Evolutionary conservation across 2,113 vertebrate genomes (phyloP), one percentile per base, ranked within the genome.

Genomic region (Numenius arquata): DNA sequence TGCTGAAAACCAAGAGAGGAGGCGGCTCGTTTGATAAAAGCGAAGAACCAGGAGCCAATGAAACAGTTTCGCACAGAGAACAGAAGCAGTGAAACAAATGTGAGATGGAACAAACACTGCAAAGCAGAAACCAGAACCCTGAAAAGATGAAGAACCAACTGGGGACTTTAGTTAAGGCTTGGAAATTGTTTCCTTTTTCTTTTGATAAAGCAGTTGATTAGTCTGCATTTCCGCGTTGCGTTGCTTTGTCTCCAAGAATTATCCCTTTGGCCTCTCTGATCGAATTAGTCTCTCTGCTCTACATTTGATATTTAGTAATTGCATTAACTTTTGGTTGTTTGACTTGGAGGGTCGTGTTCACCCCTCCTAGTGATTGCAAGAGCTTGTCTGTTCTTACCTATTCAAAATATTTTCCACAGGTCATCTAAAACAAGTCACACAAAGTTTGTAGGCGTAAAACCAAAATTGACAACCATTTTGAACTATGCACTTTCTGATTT

Each of bases 221-320:
- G 92, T 50, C 95, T 75, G 93, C 89, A 96, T 97, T 98, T 98
- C 97, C 94, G 87, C 3, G 12, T 92, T 89, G 84, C 80, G 14
- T 82, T 94, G 95, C 95, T 90, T 88, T 92, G 80, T 97, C 97
- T 97, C 96, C 94, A 71, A 58, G 96, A 92, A 94, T 93, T 91
- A 94, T 92, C 93, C 95, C 71, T 72, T 93, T 93, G 95, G 92
- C 93, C 93, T 93, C 81, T 82, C 53, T 96, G 96, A 98, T 97
- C 36, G 6, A 93, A 97, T 98, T 97, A 97, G 92, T 74, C 62
- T 93, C 83, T 94, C 94, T 95, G 90, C 40, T 96, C 93, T 77
- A 85, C 75, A 62, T 96, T 95, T 97, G 55, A 91, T 97, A 91
- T 90, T 96, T 96, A 65, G 63, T 97, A 98, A 98, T 97, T 96